Percentiles rank a stretch among this genome's conserved stretches.
Conservation (phyloP, 2,888 invertebrate genomes). For the Caenorhabditis japonica region DNA sequence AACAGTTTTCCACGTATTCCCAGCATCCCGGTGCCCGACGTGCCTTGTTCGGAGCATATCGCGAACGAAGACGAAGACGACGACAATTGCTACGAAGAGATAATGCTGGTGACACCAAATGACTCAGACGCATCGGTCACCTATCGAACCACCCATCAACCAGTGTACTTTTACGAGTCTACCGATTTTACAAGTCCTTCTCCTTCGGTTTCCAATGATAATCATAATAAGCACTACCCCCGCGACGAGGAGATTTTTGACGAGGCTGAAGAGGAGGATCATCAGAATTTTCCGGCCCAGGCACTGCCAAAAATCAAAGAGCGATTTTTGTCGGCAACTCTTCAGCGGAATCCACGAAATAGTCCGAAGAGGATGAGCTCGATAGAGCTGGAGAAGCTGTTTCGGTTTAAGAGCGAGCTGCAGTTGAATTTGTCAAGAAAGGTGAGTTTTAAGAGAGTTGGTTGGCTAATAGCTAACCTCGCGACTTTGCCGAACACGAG, state of each 20-base stretch:
- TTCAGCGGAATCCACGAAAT: conserved; percentile 36
- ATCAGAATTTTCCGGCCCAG: conserved; percentile 3
- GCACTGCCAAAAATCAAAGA: conserved; percentile 21
- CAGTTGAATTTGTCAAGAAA: conserved; percentile 68
- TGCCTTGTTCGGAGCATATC: conserved; percentile 5
- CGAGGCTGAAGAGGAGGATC: conserved; percentile 40
- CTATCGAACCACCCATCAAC: conserved; percentile 11
- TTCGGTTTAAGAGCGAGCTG: conserved; percentile 67
- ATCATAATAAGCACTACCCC: not conserved
- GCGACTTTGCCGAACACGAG: not conserved
- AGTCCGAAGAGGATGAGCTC: conserved; percentile 54
- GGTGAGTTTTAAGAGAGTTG: conserved; percentile 35
- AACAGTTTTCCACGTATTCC: conserved; percentile 50
- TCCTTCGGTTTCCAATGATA: not conserved
- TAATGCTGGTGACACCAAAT: conserved; percentile 22
- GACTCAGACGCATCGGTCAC: no score
- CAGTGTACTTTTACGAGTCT: conserved; percentile 29
- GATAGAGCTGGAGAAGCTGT: conserved; percentile 66
- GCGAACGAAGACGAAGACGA: no score
- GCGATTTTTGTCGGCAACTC: conserved; percentile 39
- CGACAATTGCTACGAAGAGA: conserved; percentile 58
- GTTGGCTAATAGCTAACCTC: not conserved
- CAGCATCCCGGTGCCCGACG: conserved; percentile 45
- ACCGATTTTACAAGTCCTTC: conserved; percentile 30
- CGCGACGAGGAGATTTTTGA: conserved; percentile 50